phyloP scores from a whole-genome alignment of 2,113 vertebrate species.

The Apus apus region DNA sequence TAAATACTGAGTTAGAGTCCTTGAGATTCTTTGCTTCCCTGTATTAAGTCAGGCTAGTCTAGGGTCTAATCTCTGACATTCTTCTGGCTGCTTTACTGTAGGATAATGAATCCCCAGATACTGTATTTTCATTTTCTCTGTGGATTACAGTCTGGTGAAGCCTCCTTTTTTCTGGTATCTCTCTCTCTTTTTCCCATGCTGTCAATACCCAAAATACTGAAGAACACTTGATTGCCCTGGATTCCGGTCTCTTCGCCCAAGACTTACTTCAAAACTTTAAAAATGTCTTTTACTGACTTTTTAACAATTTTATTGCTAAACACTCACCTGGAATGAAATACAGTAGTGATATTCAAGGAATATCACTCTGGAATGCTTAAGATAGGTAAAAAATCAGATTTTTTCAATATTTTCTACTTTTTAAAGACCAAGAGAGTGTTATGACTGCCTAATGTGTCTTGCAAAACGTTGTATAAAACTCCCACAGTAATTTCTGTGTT shows the following conservation, averaged over 20 bases:
- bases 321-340: not conserved
- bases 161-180: not conserved
- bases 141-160: not conserved
- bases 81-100: not conserved
- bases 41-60: not conserved
- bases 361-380: not conserved
- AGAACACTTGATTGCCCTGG: not conserved
- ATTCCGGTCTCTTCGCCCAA: not conserved
- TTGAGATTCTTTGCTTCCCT: conserved; percentile 3
- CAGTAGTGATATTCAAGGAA: not conserved
- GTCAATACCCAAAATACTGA: not conserved
- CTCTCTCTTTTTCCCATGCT: not conserved
- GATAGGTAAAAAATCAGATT: not conserved
- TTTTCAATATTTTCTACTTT: not conserved
- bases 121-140: not conserved
- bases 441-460: conserved; percentile 3
- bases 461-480: not conserved
- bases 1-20: not conserved
- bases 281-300: not conserved
- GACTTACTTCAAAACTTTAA: not conserved
- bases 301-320: not conserved
- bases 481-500: not conserved
- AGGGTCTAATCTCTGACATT: not conserved
- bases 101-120: not conserved
- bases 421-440: not conserved